Evolutionary conservation across 92 coral and sea anemone species (phyloP), one percentile per base, ranked within the genome.

Genomic region (Palythoa heliodiscus): DNA sequence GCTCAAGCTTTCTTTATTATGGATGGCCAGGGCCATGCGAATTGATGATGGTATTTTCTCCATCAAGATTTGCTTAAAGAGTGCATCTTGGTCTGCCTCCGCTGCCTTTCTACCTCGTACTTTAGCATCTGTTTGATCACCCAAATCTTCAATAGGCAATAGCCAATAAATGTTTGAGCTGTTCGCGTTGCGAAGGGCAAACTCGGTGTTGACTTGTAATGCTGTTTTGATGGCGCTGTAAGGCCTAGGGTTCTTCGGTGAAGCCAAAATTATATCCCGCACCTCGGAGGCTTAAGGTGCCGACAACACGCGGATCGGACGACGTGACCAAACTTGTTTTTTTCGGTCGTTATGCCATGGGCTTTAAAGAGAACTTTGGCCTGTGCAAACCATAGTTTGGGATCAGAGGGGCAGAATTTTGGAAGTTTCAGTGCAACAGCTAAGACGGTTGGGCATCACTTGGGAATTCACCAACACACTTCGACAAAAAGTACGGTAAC

Each of bases 231-330:
- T 78, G 19, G 70, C 88, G 37, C 24, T 66, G 68, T 38, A 66
- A 25, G 75, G 83, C n/a, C n/a, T n/a, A n/a, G n/a, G n/a, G 13
- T 80, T 60, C 70, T 77, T 79, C 57, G 89, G 86, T 7, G 88
- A 82, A 4, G 80, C 70, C 61, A 90, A 75, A 22, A 90, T 90
- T 12, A 89, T 63, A 50, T 82, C 88, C 13, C 89, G 85, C 37
- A 88, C 88, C 23, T 92, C 95, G 5, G 87, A 87, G 57, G 95
- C 92, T 52, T 82, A 84, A 40, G 71, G 88, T 14, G 91, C 86
- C 11, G 90, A 89, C 9, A 92, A 75, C 25, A 83, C 85, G 10
- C 83, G 73, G 69, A 86, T n/a, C n/a, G n/a, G n/a, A n/a, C 89
- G 11, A 92, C 89, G 60, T 83, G 82, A 12, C 85, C 88, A 25